These are phyloP conservation scores for Microplitis mediator DNA, from an alignment of 1,140 invertebrate genomes.

Conservation along the genomic window DNA sequence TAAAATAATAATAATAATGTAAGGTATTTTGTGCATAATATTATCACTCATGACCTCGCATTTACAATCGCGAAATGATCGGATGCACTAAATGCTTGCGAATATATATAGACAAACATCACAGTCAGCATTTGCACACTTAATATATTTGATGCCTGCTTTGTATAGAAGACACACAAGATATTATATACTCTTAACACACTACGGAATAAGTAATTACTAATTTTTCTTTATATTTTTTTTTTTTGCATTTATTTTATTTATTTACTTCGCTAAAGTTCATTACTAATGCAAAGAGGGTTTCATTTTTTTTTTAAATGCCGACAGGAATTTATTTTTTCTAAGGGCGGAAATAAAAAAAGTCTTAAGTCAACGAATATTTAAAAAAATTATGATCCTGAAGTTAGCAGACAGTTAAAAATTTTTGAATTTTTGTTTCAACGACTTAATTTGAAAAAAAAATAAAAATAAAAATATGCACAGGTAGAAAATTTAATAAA, in stretches of 20 bases:
- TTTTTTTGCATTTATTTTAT: neutral
- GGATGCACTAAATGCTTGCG: neutral
- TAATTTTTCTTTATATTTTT: neutral
- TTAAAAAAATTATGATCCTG: too few species aligned
- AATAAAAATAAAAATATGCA: too few species aligned
- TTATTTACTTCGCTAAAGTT: neutral
- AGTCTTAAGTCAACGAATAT: too few species aligned
- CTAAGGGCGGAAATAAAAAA: too few species aligned
- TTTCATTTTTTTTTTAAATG: too few species aligned
- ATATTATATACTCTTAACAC: neutral
- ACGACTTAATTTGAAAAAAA: too few species aligned
- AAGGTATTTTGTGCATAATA: neutral
- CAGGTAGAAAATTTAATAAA: too few species aligned
- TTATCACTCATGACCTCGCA: neutral
- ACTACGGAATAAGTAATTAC: neutral
- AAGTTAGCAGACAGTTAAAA: too few species aligned
- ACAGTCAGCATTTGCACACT: conserved; percentile 15
- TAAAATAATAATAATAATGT: neutral
- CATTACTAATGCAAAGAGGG: too few species aligned
- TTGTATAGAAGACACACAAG: neutral
- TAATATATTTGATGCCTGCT: neutral
- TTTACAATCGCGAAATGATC: neutral
- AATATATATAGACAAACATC: conserved; percentile 1
- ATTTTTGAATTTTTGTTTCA: too few species aligned
- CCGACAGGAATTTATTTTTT: too few species aligned